A percentile compares a stretch with the other conserved stretches of the same genome.
These are phyloP conservation scores for Pavo muticus DNA, from an alignment of 2,113 vertebrate genomes.

Conservation along the genomic window DNA sequence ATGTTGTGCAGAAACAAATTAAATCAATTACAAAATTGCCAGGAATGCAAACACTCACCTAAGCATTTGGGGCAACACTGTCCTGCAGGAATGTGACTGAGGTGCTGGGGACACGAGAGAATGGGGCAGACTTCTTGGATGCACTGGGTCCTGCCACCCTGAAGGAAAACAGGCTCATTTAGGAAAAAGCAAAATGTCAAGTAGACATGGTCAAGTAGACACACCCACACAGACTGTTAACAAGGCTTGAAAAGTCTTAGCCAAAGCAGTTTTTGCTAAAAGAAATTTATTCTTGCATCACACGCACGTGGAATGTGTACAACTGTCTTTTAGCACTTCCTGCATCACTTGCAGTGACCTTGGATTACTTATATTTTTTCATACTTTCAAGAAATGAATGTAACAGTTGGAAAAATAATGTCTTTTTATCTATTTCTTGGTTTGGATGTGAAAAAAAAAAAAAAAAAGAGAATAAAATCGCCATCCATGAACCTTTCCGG, in stretches of 20 bases:
- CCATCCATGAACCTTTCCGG: not conserved
- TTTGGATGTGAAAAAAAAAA: not conserved
- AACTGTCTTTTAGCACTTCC: not conserved
- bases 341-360: not conserved
- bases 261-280: not conserved
- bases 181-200: constrained; percentile 31
- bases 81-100: constrained; percentile 89
- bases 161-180: constrained; percentile 68
- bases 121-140: constrained; percentile 92
- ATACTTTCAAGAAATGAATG: not conserved
- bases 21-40: not conserved
- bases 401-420: not conserved
- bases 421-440: not conserved
- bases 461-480: constrained; percentile 14
- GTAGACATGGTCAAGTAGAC: not conserved
- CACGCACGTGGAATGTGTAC: not conserved
- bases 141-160: constrained; percentile 93
- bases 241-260: not conserved
- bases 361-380: not conserved
- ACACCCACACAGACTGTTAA: not conserved
- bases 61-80: constrained; percentile 94
- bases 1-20: not conserved
- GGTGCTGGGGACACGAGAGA: constrained; percentile 94
- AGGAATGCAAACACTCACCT: constrained; percentile 80
- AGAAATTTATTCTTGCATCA: constrained; percentile 15